Conservation (phyloP, 2,113 vertebrate species). For the chimpanzee (Pan troglodytes) region NHGRI_mPanTro3-v2.1_pri NC_072421.2:11226501-11227000, state of each 20-base stretch:
- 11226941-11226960: conserved; percentile 40
- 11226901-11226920: conserved; percentile 59
- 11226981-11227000: conserved; percentile 33
- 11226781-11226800: conserved; percentile 68
- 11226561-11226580: not conserved
- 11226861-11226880: conserved; percentile 47
- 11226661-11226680: not conserved
- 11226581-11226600: not conserved
- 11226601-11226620: conserved; percentile 40
- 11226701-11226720: conserved; percentile 40
- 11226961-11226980: conserved; percentile 49
- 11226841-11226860: conserved; percentile 74
- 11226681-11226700: not conserved
- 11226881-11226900: conserved; percentile 24
- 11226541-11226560: conserved; percentile 23
- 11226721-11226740: conserved; percentile 43
- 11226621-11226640: conserved; percentile 58
- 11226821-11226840: conserved; percentile 73
- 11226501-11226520: not conserved
- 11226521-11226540: conserved; percentile 32
- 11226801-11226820: conserved; percentile 68
- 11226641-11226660: conserved; percentile 54
- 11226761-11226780: not conserved
- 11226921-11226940: conserved; percentile 54
- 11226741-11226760: not conserved